Percentiles rank a stretch among this genome's conserved stretches.
Conservation (phyloP, 2,797 vertebrate genomes). For the Gymnoscopelus microlampas region DNA sequence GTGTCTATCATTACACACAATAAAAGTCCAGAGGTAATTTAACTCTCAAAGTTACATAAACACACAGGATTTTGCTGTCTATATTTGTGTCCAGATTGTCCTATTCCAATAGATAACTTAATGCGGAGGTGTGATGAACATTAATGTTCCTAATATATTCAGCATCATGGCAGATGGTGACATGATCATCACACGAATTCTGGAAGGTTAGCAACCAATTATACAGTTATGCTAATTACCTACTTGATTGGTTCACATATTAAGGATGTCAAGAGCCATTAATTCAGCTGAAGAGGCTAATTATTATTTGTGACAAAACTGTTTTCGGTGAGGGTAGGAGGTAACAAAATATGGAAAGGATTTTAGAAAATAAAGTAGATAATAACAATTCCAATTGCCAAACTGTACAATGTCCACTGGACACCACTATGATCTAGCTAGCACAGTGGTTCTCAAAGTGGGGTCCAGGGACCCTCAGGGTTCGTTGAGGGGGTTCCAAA, state of each 20-base stretch:
- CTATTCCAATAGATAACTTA: slow-evolving; percentile 16
- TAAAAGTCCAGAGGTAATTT: too few relatives aligned
- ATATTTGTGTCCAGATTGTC: not conserved
- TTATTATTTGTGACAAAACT: slow-evolving; percentile 38
- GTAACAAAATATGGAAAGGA: slow-evolving; percentile 4
- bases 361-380: not conserved
- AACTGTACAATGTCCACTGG: too few relatives aligned
- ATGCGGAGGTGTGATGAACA: slow-evolving; percentile 23
- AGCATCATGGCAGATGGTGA: slow-evolving; percentile 22
- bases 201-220: slow-evolving; percentile 47
- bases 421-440: too few relatives aligned
- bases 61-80: not conserved
- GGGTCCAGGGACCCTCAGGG: too few relatives aligned
- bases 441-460: too few relatives aligned
- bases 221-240: slow-evolving; percentile 64
- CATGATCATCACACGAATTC: slow-evolving; percentile 62
- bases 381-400: too few relatives aligned
- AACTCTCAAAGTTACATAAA: too few relatives aligned
- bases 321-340: slow-evolving; percentile 23
- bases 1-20: not conserved
- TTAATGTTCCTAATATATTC: slow-evolving; percentile 55
- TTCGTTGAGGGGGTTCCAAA: too few relatives aligned
- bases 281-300: slow-evolving; percentile 45
- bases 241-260: slow-evolving; percentile 61
- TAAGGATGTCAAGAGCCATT: slow-evolving; percentile 56